A percentile compares a stretch with the other conserved stretches of the same genome.
Conservation (phyloP, 2,888 invertebrate genomes). For the Cremastobaeus sp. region DNA sequence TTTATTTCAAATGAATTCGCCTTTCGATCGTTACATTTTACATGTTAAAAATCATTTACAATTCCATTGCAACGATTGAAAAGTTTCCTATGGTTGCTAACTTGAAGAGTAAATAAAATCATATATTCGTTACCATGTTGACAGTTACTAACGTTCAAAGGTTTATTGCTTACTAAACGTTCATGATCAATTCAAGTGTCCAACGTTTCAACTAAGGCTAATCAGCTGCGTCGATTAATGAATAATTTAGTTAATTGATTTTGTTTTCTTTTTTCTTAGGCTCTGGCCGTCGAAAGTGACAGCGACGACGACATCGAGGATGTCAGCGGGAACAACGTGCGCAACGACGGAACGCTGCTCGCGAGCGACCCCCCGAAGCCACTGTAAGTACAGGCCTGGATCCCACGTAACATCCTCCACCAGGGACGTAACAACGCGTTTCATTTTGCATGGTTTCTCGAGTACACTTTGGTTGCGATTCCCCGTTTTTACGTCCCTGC, state of each 20-base stretch:
- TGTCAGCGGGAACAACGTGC: conserved; percentile 88
- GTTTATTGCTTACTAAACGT: conserved; percentile 53
- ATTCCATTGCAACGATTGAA: too few relatives aligned
- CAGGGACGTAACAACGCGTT: conserved; percentile 24
- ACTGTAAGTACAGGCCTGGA: conserved; percentile 84
- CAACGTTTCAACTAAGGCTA: too few relatives aligned
- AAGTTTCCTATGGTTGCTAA: too few relatives aligned
- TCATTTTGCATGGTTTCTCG: conserved; percentile 14
- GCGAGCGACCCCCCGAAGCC: conserved; percentile 98
- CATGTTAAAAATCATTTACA: too few relatives aligned
- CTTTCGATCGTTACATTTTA: too few relatives aligned
- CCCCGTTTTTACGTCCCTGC: conserved; percentile 10
- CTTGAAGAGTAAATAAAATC: too few relatives aligned
- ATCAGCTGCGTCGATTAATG: too few relatives aligned
- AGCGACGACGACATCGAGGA: conserved; percentile 91
- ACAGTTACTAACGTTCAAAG: conserved; percentile 47
- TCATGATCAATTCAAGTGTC: too few relatives aligned
- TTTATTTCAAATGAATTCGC: too few relatives aligned
- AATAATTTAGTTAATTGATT: neutral
- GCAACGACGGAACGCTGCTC: conserved; percentile 95
- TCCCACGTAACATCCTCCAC: conserved; percentile 22
- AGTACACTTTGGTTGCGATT: neutral
- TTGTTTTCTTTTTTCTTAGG: conserved; percentile 65
- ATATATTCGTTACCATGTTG: too few relatives aligned
- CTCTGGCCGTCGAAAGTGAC: conserved; percentile 77